Evolutionary conservation across 2,797 vertebrate genomes (phyloP).

Genomic region (Spatula versicolor): DNA sequence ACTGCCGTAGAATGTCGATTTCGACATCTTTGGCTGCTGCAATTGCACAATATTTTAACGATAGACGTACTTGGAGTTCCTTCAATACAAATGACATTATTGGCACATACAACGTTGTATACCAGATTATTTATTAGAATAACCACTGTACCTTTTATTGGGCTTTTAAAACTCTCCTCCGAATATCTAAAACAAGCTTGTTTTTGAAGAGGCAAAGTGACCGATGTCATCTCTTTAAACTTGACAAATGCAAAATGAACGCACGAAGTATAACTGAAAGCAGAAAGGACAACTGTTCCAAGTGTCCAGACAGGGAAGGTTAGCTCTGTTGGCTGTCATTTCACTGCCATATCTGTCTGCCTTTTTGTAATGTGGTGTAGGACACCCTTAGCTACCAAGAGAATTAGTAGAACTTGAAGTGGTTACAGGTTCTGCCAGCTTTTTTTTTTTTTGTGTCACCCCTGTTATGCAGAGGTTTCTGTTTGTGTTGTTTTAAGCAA

Average conservation of each 20-base stretch:
- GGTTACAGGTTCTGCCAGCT: background rate
- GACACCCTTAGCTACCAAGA: background rate
- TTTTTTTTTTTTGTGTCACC: background rate
- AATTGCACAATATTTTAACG: slow-evolving; percentile 14
- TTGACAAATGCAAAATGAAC: background rate
- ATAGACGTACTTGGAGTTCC: slow-evolving; percentile 47
- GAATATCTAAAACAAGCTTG: background rate
- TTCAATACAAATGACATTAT: slow-evolving; percentile 38
- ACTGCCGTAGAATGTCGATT: slow-evolving; percentile 15
- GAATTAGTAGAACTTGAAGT: background rate
- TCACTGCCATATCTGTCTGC: background rate
- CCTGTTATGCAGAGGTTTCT: background rate
- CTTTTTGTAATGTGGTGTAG: background rate
- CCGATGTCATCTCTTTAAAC: fast-evolving
- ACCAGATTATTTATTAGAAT: background rate
- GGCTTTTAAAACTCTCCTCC: background rate
- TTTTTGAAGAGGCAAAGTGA: background rate
- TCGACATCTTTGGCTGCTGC: slow-evolving; percentile 5
- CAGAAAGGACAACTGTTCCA: background rate
- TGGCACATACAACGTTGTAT: background rate
- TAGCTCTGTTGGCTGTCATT: background rate
- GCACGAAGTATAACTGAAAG: background rate
- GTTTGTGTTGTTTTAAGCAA: background rate
- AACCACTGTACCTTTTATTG: background rate
- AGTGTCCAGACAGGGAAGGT: fast-evolving